These are phyloP conservation scores for Ovis canadensis DNA, from an alignment of 2,113 vertebrate genomes.

Conservation along the genomic window DNA sequence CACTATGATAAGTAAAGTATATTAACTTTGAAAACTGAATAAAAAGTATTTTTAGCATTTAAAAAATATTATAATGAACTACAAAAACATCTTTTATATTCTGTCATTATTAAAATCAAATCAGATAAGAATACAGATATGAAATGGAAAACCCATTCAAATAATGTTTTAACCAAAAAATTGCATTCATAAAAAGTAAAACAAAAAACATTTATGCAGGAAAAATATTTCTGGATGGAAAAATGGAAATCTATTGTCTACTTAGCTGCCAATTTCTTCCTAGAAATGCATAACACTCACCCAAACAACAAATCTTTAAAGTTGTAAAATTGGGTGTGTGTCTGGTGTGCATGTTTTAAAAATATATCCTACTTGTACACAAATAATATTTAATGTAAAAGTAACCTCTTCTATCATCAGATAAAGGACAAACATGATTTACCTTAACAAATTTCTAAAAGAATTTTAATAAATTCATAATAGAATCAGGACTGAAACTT, in stretches of 20 bases:
- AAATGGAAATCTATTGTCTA: neutral
- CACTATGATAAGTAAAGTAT: neutral
- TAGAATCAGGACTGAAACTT: neutral
- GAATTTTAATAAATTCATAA: slow-evolving; percentile 6
- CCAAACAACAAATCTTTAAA: neutral
- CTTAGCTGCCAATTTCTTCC: neutral
- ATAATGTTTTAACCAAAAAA: neutral
- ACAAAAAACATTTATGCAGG: neutral
- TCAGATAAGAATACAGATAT: neutral
- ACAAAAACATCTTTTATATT: neutral
- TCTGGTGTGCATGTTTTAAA: neutral
- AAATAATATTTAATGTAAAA: neutral
- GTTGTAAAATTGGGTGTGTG: neutral
- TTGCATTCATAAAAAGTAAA: neutral
- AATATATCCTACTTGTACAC: neutral
- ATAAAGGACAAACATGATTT: neutral
- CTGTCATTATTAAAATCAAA: slow-evolving; percentile 1
- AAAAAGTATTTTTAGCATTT: neutral
- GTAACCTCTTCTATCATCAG: neutral
- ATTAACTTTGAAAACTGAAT: neutral
- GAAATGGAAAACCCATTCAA: neutral
- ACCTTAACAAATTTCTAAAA: neutral
- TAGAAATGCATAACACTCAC: neutral
- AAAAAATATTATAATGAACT: neutral
- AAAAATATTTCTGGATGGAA: neutral